A percentile compares a stretch with the other conserved stretches of the same genome.
Evolutionary conservation across 2,888 invertebrate genomes (phyloP).

Genomic region (Drosophila hamatofila): DNA sequence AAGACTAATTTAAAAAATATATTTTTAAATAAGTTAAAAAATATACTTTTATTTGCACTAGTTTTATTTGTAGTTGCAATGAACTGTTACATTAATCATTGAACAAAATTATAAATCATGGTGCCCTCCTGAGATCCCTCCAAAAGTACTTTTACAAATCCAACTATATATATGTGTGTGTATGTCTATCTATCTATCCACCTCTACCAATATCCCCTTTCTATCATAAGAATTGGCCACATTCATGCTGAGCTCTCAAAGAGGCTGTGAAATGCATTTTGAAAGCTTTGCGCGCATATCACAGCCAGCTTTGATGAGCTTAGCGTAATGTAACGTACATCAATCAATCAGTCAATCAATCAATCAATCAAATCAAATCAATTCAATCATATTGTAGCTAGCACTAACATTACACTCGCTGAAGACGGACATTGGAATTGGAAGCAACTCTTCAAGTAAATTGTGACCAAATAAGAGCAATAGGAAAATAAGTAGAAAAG

Average conservation of each 20-base stretch:
- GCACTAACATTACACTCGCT: constrained; percentile 15
- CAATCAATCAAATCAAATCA: constrained; percentile 23
- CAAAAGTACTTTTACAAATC: not conserved
- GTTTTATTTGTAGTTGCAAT: constrained; percentile 19
- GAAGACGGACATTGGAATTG: constrained; percentile 9
- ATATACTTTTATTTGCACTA: constrained; percentile 2
- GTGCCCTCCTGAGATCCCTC: not conserved
- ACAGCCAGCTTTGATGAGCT: constrained; percentile 99
- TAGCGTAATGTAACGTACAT: constrained; percentile 83
- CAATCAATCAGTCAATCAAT: constrained; percentile 47
- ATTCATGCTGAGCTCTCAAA: constrained; percentile 88
- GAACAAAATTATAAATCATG: constrained; percentile 38
- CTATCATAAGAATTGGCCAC: constrained; percentile 56
- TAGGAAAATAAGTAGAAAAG: not conserved
- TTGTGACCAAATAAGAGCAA: not conserved
- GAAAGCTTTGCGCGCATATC: constrained; percentile 89
- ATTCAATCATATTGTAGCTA: constrained; percentile 42
- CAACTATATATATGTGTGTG: constrained; percentile 4
- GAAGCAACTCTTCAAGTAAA: constrained; percentile 3
- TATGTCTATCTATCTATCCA: constrained; percentile 11
- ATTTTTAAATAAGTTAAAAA: not conserved
- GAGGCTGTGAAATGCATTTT: constrained; percentile 92
- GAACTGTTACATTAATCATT: constrained; percentile 40
- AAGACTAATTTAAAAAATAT: not conserved
- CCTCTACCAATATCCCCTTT: constrained; percentile 19